Conservation (phyloP, 2,888 invertebrate species). For the Melipona bicolor region DNA sequence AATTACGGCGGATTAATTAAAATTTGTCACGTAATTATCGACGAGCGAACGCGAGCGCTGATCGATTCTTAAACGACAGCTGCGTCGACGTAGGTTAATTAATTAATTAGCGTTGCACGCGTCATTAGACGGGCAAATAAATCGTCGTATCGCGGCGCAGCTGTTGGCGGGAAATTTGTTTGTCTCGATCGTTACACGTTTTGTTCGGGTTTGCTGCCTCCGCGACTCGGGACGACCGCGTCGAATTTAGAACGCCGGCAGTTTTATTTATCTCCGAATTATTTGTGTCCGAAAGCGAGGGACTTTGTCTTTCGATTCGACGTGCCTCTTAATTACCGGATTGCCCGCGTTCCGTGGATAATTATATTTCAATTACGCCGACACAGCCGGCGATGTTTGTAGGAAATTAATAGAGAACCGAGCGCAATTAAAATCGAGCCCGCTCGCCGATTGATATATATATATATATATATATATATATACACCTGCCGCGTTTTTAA, state of each 20-base stretch:
- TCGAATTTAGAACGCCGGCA: conserved; percentile 16
- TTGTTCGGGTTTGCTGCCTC: background rate
- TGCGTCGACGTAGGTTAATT: conserved; percentile 43
- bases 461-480: background rate
- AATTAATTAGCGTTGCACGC: conserved; percentile 58
- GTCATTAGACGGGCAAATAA: conserved; percentile 54
- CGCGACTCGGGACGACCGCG: too few species aligned
- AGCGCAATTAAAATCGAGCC: conserved; percentile 38
- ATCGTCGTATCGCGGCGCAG: conserved; percentile 27
- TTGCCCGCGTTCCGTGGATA: conserved; percentile 26
- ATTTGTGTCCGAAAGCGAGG: background rate
- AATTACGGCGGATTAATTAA: conserved; percentile 46
- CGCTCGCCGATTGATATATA: conserved; percentile 9
- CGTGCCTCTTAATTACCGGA: conserved; percentile 49
- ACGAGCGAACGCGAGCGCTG: conserved; percentile 6
- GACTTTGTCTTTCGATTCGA: conserved; percentile 38
- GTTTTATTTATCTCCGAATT: conserved; percentile 3
- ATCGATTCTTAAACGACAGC: conserved; percentile 31
- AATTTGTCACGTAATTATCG: conserved; percentile 50
- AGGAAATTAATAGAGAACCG: conserved; percentile 27
- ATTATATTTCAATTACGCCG: conserved; percentile 45
- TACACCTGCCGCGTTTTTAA: conserved; percentile 20
- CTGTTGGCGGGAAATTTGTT: conserved; percentile 38
- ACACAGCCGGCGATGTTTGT: conserved; percentile 15
- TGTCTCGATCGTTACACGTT: conserved; percentile 31